Base-by-base conservation (phyloP, 2,797 vertebrate genomes). In the Myioborus melanocephalus region DNA sequence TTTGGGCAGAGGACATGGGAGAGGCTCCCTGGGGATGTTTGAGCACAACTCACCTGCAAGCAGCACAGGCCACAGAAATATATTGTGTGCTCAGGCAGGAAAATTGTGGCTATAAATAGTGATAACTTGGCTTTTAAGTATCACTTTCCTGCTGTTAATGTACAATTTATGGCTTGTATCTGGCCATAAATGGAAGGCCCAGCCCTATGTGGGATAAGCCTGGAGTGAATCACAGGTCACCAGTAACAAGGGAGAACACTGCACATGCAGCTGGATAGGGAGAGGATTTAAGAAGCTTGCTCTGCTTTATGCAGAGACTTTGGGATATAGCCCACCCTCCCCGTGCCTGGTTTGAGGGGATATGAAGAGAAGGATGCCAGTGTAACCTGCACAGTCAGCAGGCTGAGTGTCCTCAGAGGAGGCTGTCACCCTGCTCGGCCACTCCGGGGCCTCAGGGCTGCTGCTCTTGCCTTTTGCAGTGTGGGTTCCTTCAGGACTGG, bases 391-490 rank as follows among this genome's bases (percentile, higher is more conserved):
- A 55, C 6, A 32, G 79, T 68, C 79, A 81, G 53, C 2, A 5
- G 8, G 20, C 3, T 75, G 41, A 28, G 70, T 9, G 8, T 61
- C 78, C 66, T 47, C 61, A 49, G 47, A 57, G 57, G 39, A 84
- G 43, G 11, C 34, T 37, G 10, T 77, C 3, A 4, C 85, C 44
- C 63, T 0, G 6, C 44, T 43, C 1, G 0, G 66, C 35, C 27
- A 30, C 16, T 16, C 35, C 0, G 1, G 34, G 50, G 43, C 60
- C 47, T 34, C 47, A 8, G 52, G 34, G 57, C 57, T 91, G 35
- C 70, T 50, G 59, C 49, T 75, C 22, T 35, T 79, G 66, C 57
- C 14, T 11, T 37, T 71, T 23, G 2, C 5, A 11, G 30, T 2
- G 4, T 7, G 47, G 16, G 23, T 34, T 84, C 39, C 53, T 49